Conservation (phyloP, 2,113 vertebrate genomes). For the Pteronura brasiliensis region DNA sequence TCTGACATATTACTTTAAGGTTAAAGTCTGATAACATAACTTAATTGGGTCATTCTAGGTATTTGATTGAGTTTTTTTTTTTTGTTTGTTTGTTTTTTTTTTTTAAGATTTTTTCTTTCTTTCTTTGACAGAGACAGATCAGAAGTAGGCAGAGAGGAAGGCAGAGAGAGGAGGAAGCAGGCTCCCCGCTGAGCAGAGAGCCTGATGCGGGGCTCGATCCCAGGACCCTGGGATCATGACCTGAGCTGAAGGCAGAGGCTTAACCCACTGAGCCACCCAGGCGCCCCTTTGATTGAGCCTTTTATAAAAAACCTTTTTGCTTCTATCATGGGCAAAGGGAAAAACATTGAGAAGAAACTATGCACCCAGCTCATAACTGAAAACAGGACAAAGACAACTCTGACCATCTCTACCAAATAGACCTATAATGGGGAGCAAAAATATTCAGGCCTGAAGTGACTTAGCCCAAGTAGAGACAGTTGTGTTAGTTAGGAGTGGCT, state of each 20-base stretch:
- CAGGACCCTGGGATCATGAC: too few species aligned
- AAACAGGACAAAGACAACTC: background rate
- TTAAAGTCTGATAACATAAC: background rate
- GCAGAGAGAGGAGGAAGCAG: too few species aligned
- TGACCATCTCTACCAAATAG: background rate
- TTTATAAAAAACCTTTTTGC: background rate
- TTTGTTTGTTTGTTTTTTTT: too few species aligned
- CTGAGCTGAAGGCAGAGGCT: too few species aligned
- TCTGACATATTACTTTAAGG: slow-evolving; percentile 9
- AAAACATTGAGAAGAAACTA: background rate
- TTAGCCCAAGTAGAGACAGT: background rate
- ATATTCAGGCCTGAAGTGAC: background rate
- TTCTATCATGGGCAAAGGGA: background rate
- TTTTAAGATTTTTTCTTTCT: too few species aligned
- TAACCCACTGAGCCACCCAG: too few species aligned
- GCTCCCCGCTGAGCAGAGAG: too few species aligned
- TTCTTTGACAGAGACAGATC: too few species aligned
- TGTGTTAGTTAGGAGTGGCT: background rate
- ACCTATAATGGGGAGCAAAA: background rate
- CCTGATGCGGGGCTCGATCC: too few species aligned
- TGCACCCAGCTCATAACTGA: background rate
- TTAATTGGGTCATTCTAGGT: background rate
- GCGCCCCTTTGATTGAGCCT: background rate
- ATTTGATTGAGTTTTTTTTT: background rate
- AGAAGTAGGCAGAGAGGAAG: too few species aligned